Base-by-base conservation (phyloP, 2,797 vertebrate species). In the Netta rufina region DNA sequence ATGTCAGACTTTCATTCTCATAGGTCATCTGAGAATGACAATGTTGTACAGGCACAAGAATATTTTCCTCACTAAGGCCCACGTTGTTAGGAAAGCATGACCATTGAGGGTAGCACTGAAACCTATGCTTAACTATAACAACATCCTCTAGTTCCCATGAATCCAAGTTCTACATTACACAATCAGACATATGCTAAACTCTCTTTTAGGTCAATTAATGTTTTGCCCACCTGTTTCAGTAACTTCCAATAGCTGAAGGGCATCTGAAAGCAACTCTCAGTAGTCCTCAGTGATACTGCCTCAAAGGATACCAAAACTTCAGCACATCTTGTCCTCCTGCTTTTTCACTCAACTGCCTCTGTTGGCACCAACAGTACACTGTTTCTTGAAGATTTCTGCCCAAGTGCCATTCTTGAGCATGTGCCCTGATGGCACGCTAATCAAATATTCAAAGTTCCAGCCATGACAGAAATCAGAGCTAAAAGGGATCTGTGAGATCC, bases 261-360 rank as follows among this genome's bases (percentile, higher is more conserved):
- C 64, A 69, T 57, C 47, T 67, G 64, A 80, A 91, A 87, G 36
- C 64, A 89, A 45, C 17, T 53, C 47, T 65, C 38, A 56, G 8
- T 1, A 43, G 38, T 0, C 0, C 19, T 89, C 33, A 51, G 25
- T 3, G 22, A 60, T n/a, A 28, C 0, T 32, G 22, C 36, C 32
- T 61, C 28, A 57, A 71, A 72, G 11, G 6, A 53, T 0, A 78
- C 36, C 36, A 77, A 83, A 84, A 15, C 24, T 69, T 54, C 2
- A 22, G 25, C 56, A 47, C 5, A 27, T 76, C 38, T 57, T 32
- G 58, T 57, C 39, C 39, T 60, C 12, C 47, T 62, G 33, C 5
- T 81, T 88, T 56, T 43, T 33, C 18, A 16, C 27, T 39, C 75
- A 67, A 43, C 28, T 83, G 64, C 39, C 53, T 69, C 39, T 71